These are phyloP conservation scores for Apeira syringaria DNA, from an alignment of 2,888 invertebrate genomes.

Conservation along the genomic window DNA sequence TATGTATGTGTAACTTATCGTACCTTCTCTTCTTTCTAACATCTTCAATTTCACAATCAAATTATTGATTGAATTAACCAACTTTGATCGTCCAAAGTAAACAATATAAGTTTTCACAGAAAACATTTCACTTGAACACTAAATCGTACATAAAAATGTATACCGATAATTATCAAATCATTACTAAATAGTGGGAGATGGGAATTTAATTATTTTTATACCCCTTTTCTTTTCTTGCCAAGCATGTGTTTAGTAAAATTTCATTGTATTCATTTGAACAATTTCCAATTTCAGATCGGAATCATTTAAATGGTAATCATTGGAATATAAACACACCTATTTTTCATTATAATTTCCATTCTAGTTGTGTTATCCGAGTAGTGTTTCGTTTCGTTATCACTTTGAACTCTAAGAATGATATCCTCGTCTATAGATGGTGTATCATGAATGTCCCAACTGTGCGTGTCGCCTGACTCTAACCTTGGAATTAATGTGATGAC, in stretches of 20 bases:
- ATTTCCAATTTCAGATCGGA: conserved; percentile 84
- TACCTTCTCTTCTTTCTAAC: too few species aligned
- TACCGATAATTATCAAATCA: too few species aligned
- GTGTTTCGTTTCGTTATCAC: conserved; percentile 56
- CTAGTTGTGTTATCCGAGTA: conserved; percentile 70
- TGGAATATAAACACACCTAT: conserved; percentile 62
- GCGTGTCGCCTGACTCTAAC: conserved; percentile 40
- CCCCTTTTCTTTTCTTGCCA: conserved; percentile 16
- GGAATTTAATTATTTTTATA: too few species aligned
- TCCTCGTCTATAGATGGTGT: conserved; percentile 49
- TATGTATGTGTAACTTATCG: too few species aligned
- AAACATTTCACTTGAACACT: conserved; percentile 2
- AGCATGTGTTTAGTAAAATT: conserved; percentile 23
- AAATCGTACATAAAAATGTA: too few species aligned
- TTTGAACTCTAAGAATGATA: conserved; percentile 54
- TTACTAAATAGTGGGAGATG: too few species aligned
- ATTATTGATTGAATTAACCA: neutral
- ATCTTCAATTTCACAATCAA: conserved; percentile 15
- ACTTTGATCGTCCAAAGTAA: conserved; percentile 2
- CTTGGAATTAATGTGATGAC: conserved; percentile 33
- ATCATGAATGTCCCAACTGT: conserved; percentile 39
- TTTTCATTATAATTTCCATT: conserved; percentile 46
- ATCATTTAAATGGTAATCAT: conserved; percentile 83
- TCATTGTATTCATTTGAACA: conserved; percentile 65
- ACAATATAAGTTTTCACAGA: conserved; percentile 1